These are phyloP conservation scores for Balearica regulorum DNA, from an alignment of 2,797 vertebrate species.

Conservation along the genomic window DNA sequence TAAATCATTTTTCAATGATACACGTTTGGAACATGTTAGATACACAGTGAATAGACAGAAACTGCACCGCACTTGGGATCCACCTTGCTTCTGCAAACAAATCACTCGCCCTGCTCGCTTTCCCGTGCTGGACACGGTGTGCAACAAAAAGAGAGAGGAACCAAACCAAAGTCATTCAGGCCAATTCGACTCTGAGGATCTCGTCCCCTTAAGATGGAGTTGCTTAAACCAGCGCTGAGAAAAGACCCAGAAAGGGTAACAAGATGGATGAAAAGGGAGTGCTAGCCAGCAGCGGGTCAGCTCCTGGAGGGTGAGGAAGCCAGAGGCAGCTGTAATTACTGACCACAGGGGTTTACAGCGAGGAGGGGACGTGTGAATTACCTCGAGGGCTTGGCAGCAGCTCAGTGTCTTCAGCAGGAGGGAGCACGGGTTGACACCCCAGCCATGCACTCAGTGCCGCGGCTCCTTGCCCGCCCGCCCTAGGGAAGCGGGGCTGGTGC, in stretches of 20 bases:
- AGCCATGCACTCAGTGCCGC: background rate
- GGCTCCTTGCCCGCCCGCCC: background rate
- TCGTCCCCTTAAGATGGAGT: background rate
- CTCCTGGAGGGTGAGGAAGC: background rate
- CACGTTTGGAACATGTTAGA: fast-evolving
- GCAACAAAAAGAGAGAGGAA: background rate
- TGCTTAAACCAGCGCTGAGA: background rate
- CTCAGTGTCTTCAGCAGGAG: background rate
- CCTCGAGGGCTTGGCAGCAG: background rate
- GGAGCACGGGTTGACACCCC: background rate
- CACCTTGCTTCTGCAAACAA: background rate
- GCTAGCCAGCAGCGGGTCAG: background rate
- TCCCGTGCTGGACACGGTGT: fast-evolving
- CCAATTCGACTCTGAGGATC: background rate
- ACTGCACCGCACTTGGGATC: background rate
- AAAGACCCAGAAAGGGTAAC: background rate
- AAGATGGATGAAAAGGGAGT: background rate
- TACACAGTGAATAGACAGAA: background rate
- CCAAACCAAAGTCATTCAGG: background rate
- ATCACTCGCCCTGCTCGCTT: fast-evolving
- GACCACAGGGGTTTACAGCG: background rate
- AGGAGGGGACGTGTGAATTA: background rate
- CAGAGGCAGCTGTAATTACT: background rate
- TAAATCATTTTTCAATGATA: background rate
- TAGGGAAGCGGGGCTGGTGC: background rate